Evolutionary conservation across 2,797 vertebrate species (phyloP).

Genomic region (Bradypodion pumilum): DNA sequence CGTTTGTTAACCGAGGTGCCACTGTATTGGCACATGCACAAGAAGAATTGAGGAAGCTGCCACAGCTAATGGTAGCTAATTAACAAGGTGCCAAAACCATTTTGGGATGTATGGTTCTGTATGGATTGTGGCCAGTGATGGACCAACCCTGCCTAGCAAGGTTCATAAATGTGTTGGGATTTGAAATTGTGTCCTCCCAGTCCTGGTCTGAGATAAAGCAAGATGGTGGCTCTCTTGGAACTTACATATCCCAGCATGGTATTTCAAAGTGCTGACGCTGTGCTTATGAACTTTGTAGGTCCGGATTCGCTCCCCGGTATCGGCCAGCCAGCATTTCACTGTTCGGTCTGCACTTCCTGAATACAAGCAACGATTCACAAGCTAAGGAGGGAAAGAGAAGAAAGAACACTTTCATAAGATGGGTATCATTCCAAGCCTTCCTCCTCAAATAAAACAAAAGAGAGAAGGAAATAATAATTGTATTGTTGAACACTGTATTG

Average conservation of each 20-base stretch:
- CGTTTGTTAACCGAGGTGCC: too few relatives aligned
- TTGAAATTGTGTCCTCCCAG: not conserved
- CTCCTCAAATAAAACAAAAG: not conserved
- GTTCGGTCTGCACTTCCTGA: slow-evolving; percentile 81
- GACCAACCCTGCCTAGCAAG: too few relatives aligned
- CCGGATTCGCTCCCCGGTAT: slow-evolving; percentile 75
- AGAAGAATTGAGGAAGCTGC: too few relatives aligned
- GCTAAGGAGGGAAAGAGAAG: slow-evolving; percentile 64
- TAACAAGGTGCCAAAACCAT: too few relatives aligned
- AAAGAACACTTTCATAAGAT: accelerated
- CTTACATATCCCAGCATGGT: slow-evolving; percentile 81
- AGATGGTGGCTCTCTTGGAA: slow-evolving; percentile 43
- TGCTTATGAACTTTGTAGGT: slow-evolving; percentile 80
- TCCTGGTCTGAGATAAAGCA: not conserved
- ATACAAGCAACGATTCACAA: slow-evolving; percentile 77
- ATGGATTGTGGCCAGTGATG: too few relatives aligned
- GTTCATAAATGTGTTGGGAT: not conserved
- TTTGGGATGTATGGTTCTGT: too few relatives aligned
- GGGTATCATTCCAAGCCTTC: not conserved
- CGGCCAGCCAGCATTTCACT: slow-evolving; percentile 80
- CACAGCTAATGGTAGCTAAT: too few relatives aligned
- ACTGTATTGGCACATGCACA: too few relatives aligned
- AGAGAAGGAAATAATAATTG: not conserved
- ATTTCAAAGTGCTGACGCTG: slow-evolving; percentile 81
- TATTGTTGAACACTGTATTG: not conserved